Evolutionary conservation across 2,888 invertebrate genomes (phyloP).

Genomic region (Melieria crassipennis): DNA sequence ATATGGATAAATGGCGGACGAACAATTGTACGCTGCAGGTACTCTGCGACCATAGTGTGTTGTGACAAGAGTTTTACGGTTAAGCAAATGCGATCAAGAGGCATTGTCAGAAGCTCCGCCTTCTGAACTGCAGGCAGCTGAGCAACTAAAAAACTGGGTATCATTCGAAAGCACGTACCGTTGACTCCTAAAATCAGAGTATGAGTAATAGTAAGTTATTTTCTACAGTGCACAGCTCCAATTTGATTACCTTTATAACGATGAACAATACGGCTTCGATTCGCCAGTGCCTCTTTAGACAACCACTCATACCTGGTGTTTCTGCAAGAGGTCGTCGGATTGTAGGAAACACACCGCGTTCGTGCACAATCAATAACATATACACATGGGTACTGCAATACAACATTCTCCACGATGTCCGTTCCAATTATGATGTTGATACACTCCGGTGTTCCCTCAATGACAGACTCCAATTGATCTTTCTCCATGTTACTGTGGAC

Average conservation of each 20-base stretch:
- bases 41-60: constrained; percentile 82
- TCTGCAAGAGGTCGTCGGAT: constrained; percentile 38
- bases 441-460: constrained; percentile 72
- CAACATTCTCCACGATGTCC: constrained; percentile 91
- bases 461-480: constrained; percentile 79
- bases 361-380: constrained; percentile 87
- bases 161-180: constrained; percentile 83
- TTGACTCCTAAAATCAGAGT: constrained; percentile 28
- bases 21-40: constrained; percentile 82
- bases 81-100: constrained; percentile 84
- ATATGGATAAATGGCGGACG: constrained; percentile 83
- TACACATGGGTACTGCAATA: constrained; percentile 90
- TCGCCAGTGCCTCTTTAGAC: constrained; percentile 71
- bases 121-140: constrained; percentile 75
- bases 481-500: constrained; percentile 91
- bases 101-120: constrained; percentile 85
- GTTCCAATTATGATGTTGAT: constrained; percentile 88
- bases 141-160: constrained; percentile 68
- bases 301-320: constrained; percentile 73
- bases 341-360: constrained; percentile 37
- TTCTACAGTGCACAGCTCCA: background rate
- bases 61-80: constrained; percentile 82
- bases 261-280: constrained; percentile 67
- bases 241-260: constrained; percentile 1
- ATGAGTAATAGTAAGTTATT: constrained; percentile 2